Conservation (phyloP, 1,140 invertebrate species). For the Drosophila carrolli region DNA sequence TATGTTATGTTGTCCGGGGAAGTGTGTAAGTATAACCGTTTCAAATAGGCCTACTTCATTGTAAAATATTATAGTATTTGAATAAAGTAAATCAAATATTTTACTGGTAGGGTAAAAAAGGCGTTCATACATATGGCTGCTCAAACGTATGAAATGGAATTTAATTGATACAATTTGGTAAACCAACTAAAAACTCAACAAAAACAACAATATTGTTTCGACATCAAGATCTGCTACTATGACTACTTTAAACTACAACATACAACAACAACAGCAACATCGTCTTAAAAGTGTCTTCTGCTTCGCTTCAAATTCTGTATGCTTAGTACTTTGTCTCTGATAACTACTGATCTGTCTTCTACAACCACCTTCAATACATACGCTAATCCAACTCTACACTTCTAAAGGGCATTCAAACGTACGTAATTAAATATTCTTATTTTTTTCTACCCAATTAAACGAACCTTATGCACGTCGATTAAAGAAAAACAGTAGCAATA, state of each 20-base stretch:
- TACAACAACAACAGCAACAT: slow-evolving; percentile 25
- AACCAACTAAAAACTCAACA: slow-evolving; percentile 5
- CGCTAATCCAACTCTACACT: slow-evolving; percentile 35
- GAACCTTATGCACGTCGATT: slow-evolving; percentile 26
- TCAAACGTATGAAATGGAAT: neutral
- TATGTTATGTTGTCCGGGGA: neutral
- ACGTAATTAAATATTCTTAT: slow-evolving; percentile 50
- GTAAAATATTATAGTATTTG: neutral
- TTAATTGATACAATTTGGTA: neutral
- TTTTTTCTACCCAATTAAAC: slow-evolving; percentile 20
- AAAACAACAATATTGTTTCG: slow-evolving; percentile 5
- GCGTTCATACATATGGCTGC: neutral
- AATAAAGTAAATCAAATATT: neutral
- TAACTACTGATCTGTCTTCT: slow-evolving; percentile 40
- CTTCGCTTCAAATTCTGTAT: slow-evolving; percentile 33
- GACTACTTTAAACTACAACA: slow-evolving; percentile 15
- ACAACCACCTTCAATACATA: slow-evolving; percentile 52
- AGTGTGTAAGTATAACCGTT: neutral
- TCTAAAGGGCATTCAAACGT: slow-evolving; percentile 59
- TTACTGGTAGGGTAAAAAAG: neutral
- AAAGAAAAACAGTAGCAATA: slow-evolving; percentile 7
- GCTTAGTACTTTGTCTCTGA: slow-evolving; percentile 39
- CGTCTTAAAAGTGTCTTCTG: slow-evolving; percentile 43
- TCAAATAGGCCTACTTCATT: neutral
- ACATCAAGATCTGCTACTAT: slow-evolving; percentile 3